Evolutionary conservation across 2,797 vertebrate genomes (phyloP).

Genomic region (Epinephelus coioides): DNA sequence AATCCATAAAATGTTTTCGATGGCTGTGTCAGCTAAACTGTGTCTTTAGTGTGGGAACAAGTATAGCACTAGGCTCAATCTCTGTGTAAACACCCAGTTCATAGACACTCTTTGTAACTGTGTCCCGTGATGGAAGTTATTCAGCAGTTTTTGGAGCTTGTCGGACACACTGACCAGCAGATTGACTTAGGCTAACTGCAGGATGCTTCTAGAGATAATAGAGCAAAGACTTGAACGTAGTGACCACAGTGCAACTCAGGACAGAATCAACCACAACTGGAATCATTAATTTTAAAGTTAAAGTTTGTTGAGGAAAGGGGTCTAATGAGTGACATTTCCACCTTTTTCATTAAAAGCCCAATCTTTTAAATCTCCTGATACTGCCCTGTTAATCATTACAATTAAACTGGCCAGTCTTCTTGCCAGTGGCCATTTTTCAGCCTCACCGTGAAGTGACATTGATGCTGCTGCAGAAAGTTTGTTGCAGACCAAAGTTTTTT

Average conservation of each 20-base stretch:
- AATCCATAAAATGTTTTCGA: slow-evolving; percentile 13
- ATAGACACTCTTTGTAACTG: background rate
- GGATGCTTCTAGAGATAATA: background rate
- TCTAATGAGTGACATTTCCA: background rate
- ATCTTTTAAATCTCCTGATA: slow-evolving; percentile 3
- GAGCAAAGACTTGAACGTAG: background rate
- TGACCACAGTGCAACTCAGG: background rate
- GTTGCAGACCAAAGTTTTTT: slow-evolving; percentile 10
- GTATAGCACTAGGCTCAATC: background rate
- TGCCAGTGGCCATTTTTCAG: slow-evolving; percentile 23
- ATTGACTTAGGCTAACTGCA: background rate
- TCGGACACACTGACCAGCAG: background rate
- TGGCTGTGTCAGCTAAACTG: slow-evolving; percentile 1
- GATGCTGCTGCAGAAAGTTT: slow-evolving; percentile 49
- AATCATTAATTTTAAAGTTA: background rate
- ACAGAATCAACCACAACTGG: background rate
- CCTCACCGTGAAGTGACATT: slow-evolving; percentile 15
- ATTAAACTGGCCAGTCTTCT: background rate
- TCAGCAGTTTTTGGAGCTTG: background rate
- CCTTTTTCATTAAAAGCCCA: background rate
- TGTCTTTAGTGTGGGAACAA: slow-evolving; percentile 16
- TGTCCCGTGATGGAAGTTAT: background rate
- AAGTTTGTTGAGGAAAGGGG: background rate
- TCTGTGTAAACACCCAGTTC: background rate
- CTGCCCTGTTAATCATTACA: background rate